Evolutionary conservation across 1,140 invertebrate species (phyloP).

Genomic region (Thaumetopoea pityocampa): DNA sequence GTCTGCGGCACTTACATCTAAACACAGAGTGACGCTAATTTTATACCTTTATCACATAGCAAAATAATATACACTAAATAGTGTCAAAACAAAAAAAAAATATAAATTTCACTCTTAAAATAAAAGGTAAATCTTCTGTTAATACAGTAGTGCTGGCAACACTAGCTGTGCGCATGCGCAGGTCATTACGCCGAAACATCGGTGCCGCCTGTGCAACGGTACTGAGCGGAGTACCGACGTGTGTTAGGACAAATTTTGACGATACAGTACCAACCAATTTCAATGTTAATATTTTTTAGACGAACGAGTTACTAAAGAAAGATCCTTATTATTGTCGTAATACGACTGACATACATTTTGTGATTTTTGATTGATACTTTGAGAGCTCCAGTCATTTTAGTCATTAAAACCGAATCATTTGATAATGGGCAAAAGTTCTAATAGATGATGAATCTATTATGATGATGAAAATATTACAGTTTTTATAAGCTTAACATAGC

Average conservation of each 20-base stretch:
- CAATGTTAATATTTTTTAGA: background rate
- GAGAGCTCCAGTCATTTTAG: slow-evolving; percentile 8
- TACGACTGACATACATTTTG: background rate
- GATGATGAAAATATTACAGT: slow-evolving; percentile 2
- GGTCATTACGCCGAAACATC: slow-evolving; percentile 60
- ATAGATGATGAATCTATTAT: slow-evolving; percentile 8
- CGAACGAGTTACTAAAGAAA: slow-evolving; percentile 2
- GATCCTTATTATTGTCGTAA: background rate
- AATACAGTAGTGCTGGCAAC: too few species aligned
- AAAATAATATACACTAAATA: too few species aligned
- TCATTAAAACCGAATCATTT: slow-evolving; percentile 3
- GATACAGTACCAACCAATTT: background rate
- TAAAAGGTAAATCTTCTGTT: too few species aligned
- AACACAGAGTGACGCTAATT: too few species aligned
- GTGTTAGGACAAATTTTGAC: slow-evolving; percentile 18
- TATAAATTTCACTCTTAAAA: too few species aligned
- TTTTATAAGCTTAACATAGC: too few species aligned
- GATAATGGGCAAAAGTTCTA: slow-evolving; percentile 4
- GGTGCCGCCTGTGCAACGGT: slow-evolving; percentile 17
- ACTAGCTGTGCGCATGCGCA: slow-evolving; percentile 30
- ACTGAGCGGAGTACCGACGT: slow-evolving; percentile 6
- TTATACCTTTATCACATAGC: too few species aligned
- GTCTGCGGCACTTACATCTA: too few species aligned
- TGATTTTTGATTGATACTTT: slow-evolving; percentile 13
- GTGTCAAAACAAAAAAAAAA: too few species aligned